These are phyloP conservation scores for Athalia cordata DNA, from an alignment of 2,888 invertebrate genomes.

Conservation along the genomic window DNA sequence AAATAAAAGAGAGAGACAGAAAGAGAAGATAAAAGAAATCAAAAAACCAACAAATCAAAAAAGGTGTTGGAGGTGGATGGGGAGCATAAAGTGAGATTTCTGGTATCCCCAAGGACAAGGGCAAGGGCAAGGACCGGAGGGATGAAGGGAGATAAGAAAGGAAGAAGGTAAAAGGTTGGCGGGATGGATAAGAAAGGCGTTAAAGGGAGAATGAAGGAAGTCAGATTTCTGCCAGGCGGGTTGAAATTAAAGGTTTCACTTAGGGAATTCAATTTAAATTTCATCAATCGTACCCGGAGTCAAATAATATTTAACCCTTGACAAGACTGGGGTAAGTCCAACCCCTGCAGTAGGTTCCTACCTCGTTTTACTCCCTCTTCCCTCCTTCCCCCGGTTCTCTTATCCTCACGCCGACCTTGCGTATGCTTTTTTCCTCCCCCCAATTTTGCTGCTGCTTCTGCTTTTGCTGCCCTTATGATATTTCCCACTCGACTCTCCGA, in stretches of 20 bases:
- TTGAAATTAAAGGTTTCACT: constrained; percentile 41
- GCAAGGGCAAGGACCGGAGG: not conserved
- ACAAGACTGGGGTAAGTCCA: constrained; percentile 13
- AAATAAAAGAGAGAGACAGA: no score
- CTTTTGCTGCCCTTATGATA: constrained; percentile 6
- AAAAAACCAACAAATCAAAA: no score
- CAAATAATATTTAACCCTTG: constrained; percentile 48
- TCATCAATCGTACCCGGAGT: constrained; percentile 47
- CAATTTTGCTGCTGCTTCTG: constrained; percentile 31
- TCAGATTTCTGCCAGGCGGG: constrained; percentile 8
- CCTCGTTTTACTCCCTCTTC: constrained; percentile 7
- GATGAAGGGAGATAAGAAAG: not conserved
- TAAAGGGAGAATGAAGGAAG: not conserved
- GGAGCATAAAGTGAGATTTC: no score
- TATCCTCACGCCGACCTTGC: constrained; percentile 49
- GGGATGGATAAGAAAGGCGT: not conserved
- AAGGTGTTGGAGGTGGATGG: no score
- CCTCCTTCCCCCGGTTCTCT: not conserved
- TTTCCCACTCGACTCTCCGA: not conserved
- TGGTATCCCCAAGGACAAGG: not conserved
- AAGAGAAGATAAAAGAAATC: no score
- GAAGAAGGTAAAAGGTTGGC: not conserved
- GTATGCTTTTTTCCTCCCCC: constrained; percentile 49
- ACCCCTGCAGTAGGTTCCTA: not conserved
- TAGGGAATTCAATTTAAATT: constrained; percentile 47